Base-by-base conservation (phyloP, 2,797 vertebrate genomes). In the Semaprochilodus insignis region DNA sequence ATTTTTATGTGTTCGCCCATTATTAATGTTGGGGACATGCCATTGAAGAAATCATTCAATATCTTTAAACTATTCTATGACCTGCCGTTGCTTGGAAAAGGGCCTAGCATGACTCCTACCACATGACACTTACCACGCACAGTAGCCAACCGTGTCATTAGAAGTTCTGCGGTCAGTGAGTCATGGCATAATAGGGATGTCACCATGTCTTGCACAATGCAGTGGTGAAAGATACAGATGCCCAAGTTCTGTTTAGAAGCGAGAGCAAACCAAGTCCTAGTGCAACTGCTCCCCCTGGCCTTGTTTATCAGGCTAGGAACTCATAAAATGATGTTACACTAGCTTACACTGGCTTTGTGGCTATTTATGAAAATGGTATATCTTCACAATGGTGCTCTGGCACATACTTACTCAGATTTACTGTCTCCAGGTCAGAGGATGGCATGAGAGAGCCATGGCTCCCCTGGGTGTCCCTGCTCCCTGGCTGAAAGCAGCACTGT, bases 371-470 rank as follows among this genome's bases (percentile, higher is more conserved):
- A 74, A 31, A 69, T 59, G 48, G 15, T 4, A 34, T 1, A 62
- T 51, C 54, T 70, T 19, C 66, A 27, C 25, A 27, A 76, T 6
- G 19, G 44, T 44, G 13, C 21, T 72, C 36, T 44, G 16, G 21
- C 67, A 27, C 77, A 31, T 65, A 82, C 13, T 85, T 36, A 85
- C n/a, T 31, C 55, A 78, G 34, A 77, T 75, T 76, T 71, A 48
- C 40, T 5, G 11, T 70, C 76, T 60, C 51, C 77, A 87, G 80
- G 82, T 70, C 54, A 80, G 75, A 89, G 77, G 85, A 89, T 87
- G 87, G 83, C 83, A 87, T 90, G 87, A 89, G 80, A 84, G 59
- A 70, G 85, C 77, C 73, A 90, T 91, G 90, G 85, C 90, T 83
- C 70, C 67, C 36, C 62, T 83, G 83, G 76, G 78, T 85, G 80